phyloP scores from a whole-genome alignment of 2,888 invertebrate genomes.

The Coremacera marginata region DNA sequence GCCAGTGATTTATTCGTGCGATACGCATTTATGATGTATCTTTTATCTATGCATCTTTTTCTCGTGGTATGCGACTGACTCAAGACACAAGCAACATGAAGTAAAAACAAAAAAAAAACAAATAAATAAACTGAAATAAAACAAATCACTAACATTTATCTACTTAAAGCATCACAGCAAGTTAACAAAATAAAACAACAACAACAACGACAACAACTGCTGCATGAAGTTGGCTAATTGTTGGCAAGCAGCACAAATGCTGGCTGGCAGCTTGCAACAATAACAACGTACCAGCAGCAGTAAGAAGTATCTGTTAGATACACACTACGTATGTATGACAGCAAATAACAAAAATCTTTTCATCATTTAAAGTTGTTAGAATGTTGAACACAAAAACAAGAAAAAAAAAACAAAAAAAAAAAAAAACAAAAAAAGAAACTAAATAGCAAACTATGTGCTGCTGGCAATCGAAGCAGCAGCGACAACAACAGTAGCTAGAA shows the following conservation, averaged over 20 bases:
- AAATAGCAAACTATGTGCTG: background rate
- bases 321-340: no score
- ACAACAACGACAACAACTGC: background rate
- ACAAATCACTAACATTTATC: slow-evolving; percentile 4
- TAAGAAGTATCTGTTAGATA: no score
- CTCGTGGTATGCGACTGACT: background rate
- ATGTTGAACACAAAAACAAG: no score
- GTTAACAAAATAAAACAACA: background rate
- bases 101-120: background rate
- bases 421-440: no score
- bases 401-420: no score
- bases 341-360: no score
- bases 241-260: slow-evolving; percentile 7
- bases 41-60: background rate
- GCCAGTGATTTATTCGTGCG: slow-evolving; percentile 1
- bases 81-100: background rate
- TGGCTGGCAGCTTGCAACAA: background rate
- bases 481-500: background rate
- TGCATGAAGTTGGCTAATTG: slow-evolving; percentile 16
- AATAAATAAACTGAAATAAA: background rate
- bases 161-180: slow-evolving; percentile 2
- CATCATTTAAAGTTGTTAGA: no score
- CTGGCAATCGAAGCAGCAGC: background rate
- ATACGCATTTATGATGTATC: background rate
- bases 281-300: no score